These are phyloP conservation scores for Leptoclinus maculatus DNA, from an alignment of 2,797 vertebrate genomes.

Conservation along the genomic window DNA sequence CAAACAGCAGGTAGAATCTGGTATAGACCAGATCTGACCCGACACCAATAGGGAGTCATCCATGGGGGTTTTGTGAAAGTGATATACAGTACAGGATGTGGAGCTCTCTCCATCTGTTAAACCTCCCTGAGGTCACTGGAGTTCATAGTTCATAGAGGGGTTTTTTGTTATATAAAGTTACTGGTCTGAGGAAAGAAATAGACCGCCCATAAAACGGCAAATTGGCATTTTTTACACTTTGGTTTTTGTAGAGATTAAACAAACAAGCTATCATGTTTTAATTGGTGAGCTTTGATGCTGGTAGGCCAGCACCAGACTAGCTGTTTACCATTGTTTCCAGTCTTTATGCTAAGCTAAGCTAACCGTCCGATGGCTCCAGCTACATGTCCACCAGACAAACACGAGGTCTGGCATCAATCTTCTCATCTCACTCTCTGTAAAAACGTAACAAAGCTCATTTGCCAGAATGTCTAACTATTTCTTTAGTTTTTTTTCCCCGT, in stretches of 20 bases:
- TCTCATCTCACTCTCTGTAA: neutral
- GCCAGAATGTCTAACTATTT: neutral
- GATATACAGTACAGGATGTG: neutral
- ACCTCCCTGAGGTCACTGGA: too few species aligned
- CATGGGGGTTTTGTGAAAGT: neutral
- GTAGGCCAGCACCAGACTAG: neutral
- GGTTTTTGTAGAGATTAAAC: neutral
- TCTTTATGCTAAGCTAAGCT: slow-evolving; percentile 3
- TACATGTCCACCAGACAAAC: neutral
- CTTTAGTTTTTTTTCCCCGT: neutral
- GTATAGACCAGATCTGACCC: neutral
- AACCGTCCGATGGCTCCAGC: neutral
- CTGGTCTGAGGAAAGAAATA: neutral
- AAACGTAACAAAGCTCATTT: neutral
- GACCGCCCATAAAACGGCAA: neutral
- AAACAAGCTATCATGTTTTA: neutral
- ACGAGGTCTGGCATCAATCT: neutral
- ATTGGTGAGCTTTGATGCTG: neutral
- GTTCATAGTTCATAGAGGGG: neutral
- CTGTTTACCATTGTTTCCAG: neutral
- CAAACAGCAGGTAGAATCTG: neutral
- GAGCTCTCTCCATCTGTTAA: neutral
- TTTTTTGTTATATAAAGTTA: neutral
- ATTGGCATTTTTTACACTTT: neutral
- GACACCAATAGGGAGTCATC: neutral